Conservation (phyloP, 2,797 vertebrate genomes). For the Odontamblyopus rebecca region DNA sequence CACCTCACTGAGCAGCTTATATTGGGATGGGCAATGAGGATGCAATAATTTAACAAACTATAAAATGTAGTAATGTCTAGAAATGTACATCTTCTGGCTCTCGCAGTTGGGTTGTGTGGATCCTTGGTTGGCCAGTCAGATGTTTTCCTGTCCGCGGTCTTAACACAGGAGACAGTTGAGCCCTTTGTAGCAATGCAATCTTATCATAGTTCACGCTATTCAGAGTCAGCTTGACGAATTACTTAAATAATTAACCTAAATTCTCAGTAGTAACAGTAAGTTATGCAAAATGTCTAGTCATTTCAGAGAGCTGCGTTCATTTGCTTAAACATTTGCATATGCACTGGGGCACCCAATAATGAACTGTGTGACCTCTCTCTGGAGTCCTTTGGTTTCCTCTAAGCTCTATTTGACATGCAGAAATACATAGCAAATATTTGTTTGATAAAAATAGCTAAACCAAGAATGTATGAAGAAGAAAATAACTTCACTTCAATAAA, state of each 20-base stretch:
- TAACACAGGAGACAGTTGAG: background rate
- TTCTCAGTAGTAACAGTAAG: background rate
- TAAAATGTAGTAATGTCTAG: constrained; percentile 33
- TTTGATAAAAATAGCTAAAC: too few relatives aligned
- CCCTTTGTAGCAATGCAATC: background rate
- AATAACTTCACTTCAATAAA: too few relatives aligned
- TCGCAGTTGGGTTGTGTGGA: background rate
- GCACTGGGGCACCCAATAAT: background rate
- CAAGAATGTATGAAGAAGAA: too few relatives aligned
- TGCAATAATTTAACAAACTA: too few relatives aligned
- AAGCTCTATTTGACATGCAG: background rate
- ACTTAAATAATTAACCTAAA: background rate
- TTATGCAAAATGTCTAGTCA: background rate
- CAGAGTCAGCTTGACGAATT: background rate
- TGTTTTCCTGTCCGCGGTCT: background rate
- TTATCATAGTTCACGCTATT: background rate
- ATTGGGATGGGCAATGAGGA: too few relatives aligned
- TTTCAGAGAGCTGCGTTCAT: background rate
- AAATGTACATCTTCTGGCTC: constrained; percentile 2
- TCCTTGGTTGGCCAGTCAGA: background rate
- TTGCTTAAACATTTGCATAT: constrained; percentile 1
- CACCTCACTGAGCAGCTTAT: too few relatives aligned
- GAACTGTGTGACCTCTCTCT: background rate
- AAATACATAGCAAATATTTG: too few relatives aligned
- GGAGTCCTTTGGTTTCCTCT: background rate